Conservation (phyloP, 1,140 invertebrate genomes). For the Asbolus verrucosus region DNA sequence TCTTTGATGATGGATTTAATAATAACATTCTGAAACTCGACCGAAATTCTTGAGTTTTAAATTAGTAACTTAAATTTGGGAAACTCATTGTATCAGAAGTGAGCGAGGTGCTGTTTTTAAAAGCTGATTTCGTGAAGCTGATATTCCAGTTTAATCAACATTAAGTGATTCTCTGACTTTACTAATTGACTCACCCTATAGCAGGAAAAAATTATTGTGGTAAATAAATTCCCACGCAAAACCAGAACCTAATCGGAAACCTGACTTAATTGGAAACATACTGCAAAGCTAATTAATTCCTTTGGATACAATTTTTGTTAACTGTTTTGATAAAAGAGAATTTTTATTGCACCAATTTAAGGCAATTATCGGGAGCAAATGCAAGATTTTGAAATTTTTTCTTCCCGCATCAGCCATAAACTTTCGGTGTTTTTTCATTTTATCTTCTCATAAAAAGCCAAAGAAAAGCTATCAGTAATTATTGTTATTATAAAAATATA, state of each 20-base stretch:
- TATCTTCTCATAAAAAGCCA: too few relatives aligned
- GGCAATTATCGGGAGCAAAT: conserved; percentile 24
- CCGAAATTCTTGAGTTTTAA: not conserved
- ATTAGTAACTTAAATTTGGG: conserved; percentile 27
- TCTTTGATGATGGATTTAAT: too few relatives aligned
- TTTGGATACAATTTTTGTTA: conserved; percentile 22
- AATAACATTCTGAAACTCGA: not conserved
- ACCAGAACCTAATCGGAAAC: conserved; percentile 13
- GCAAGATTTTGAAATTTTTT: conserved; percentile 11
- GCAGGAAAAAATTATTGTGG: conserved; percentile 10
- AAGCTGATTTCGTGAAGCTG: too few relatives aligned
- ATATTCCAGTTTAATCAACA: conserved; percentile 4
- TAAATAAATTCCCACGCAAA: conserved; percentile 23
- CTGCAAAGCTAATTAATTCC: conserved; percentile 24
- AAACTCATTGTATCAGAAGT: not conserved
- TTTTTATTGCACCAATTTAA: conserved; percentile 22
- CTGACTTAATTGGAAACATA: conserved; percentile 21
- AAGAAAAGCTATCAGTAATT: too few relatives aligned
- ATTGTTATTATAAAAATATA: too few relatives aligned
- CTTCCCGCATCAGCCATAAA: too few relatives aligned
- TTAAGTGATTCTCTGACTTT: not conserved
- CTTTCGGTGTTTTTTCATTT: too few relatives aligned
- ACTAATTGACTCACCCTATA: conserved; percentile 8
- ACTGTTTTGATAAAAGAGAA: conserved; percentile 30
- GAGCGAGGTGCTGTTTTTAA: too few relatives aligned